Base-by-base conservation (phyloP, 2,888 invertebrate genomes). In the Zaprionus bogoriensis region DNA sequence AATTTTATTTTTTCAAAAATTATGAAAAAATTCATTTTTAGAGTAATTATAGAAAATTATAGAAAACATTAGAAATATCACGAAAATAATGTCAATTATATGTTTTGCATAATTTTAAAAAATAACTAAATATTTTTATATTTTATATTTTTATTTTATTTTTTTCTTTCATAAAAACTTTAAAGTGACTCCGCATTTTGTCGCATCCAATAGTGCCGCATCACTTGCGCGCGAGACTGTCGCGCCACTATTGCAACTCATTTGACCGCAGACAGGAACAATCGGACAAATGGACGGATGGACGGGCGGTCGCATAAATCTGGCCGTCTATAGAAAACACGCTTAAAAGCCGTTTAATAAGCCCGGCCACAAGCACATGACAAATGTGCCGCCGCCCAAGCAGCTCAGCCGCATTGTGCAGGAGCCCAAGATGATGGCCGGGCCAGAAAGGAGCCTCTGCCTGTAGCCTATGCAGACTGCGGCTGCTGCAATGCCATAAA, bases 291-390 rank as follows among this genome's bases (percentile, higher is more conserved):
- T 17, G n/a, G 39, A 20, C 17, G 32, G 17, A 36, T 36, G 17
- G 14, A 17, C 32, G 32, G 32, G 17, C 28, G 47, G 67, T 9
- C 55, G 57, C 74, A 79, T 79, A 79, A 79, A 79, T 79, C 80
- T 67, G 38, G n/a, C n/a, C 25, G 54, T 44, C 71, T 64, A 79
- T 74, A 71, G 74, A 79, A 67, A 57, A 45, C 45, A 69, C 45
- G 81, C 71, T 84, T 80, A 84, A 80, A 81, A 76, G 81, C 81
- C 80, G 76, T 84, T 80, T 81, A 80, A 80, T 83, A 83, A 80
- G 74, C 78, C 71, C 45, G 61, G 47, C 81, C 78, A 74, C 76
- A 84, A 67, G 38, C 61, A 75, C 70, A 67, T 78, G 84, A 81
- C 78, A 76, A 81, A 80, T 77, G 73, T 70, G 66, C 52, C 70